Evolutionary conservation across 2,888 invertebrate genomes (phyloP).

Genomic region (Clitarchus hookeri): DNA sequence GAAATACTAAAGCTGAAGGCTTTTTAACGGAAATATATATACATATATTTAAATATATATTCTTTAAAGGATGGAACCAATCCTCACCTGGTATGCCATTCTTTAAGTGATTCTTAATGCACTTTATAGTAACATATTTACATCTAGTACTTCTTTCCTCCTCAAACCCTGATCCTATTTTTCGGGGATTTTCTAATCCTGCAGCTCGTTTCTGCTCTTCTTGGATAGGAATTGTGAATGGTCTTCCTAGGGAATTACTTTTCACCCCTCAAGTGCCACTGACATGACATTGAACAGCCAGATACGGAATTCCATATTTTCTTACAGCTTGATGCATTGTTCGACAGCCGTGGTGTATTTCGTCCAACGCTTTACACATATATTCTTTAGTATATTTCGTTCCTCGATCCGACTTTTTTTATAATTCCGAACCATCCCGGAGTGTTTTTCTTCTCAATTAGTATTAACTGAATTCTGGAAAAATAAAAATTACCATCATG

Average conservation of each 20-base stretch:
- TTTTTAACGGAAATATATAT: slow-evolving; percentile 50
- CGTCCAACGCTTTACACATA: neutral
- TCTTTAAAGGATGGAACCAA: slow-evolving; percentile 48
- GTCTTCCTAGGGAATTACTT: slow-evolving; percentile 44
- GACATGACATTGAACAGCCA: neutral
- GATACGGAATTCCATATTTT: neutral
- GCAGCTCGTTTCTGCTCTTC: slow-evolving; percentile 46
- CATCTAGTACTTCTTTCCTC: slow-evolving; percentile 48
- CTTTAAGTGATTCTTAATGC: slow-evolving; percentile 47
- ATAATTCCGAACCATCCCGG: neutral
- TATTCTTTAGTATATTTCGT: neutral
- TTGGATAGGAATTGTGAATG: slow-evolving; percentile 44
- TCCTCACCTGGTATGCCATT: slow-evolving; percentile 47
- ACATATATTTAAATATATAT: too few relatives aligned
- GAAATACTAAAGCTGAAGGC: slow-evolving; percentile 50
- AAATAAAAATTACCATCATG: neutral
- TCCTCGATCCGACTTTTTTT: neutral
- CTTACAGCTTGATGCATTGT: neutral
- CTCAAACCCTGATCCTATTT: slow-evolving; percentile 49
- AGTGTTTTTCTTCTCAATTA: neutral
- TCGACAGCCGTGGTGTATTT: neutral
- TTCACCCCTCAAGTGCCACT: slow-evolving; percentile 39
- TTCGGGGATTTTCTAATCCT: slow-evolving; percentile 46
- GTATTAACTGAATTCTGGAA: too few relatives aligned
- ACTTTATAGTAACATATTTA: slow-evolving; percentile 45